Base-by-base conservation (phyloP, 2,113 vertebrate species). In the Rhagologus leucostigma region DNA sequence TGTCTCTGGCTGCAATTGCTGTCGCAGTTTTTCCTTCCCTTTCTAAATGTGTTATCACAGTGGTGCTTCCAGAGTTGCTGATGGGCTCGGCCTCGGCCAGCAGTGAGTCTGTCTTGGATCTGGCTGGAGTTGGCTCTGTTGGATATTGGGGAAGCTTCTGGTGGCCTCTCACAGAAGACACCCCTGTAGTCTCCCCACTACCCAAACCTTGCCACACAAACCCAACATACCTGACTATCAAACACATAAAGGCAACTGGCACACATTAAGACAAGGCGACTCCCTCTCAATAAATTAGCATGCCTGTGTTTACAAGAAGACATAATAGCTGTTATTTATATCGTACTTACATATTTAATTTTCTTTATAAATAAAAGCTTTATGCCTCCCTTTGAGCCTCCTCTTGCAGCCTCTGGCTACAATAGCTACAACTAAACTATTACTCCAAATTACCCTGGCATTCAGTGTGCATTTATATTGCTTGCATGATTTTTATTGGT, bases 291-390 rank as follows among this genome's bases (percentile, higher is more conserved):
- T 62, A 71, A 71, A 89, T 87, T 62, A 89, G 68, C 56, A 33
- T 46, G 88, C 46, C 26, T 1, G 1, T 62, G 57, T 80, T 85
- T 83, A 84, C 82, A 62, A 56, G 35, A 50, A 92, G 68, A 42
- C 67, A 35, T 76, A 95, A 94, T 83, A 90, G 76, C 75, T 88
- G 18, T 41, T 93, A 83, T 92, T 95, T 92, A 80, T 95, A 73
- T 15, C 59, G 63, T 30, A 86, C 63, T 90, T 90, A 85, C 35
- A 62, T 80, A 88, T 62, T 93, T 91, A 87, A 93, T 95, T 96
- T 96, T 95, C 90, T 83, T 88, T 63, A 60, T 52, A 90, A 93
- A 88, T 88, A 74, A 96, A 92, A 92, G 76, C 64, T 67, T 93
- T 77, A 80, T 70, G 79, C 42, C 76, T 95, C 83, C 71, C 95